A percentile compares a stretch with the other conserved stretches of the same genome.
These are phyloP conservation scores for Teinopalpus imperialis DNA, from an alignment of 2,888 invertebrate species.

Conservation along the genomic window DNA sequence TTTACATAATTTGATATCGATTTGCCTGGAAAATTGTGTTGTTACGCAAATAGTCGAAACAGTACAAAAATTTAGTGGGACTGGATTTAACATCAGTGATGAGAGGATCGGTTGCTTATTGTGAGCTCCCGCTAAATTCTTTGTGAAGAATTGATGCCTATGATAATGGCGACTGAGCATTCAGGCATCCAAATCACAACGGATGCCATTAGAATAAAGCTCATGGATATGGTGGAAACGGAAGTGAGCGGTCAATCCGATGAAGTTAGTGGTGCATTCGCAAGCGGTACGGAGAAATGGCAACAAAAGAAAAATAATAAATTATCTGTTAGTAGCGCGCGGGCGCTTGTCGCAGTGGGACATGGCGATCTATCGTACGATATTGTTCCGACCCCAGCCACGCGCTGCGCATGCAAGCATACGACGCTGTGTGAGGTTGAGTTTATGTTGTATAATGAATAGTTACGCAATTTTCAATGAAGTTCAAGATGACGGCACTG, in stretches of 20 bases:
- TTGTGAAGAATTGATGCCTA: constrained; percentile 25
- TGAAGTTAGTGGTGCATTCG: constrained; percentile 27
- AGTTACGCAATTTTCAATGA: too few species aligned
- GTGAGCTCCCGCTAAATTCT: constrained; percentile 25
- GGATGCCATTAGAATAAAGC: constrained; percentile 26
- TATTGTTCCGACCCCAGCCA: too few species aligned
- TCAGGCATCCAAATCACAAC: constrained; percentile 4
- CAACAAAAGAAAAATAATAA: neutral
- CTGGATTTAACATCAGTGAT: constrained; percentile 28
- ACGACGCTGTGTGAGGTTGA: too few species aligned
- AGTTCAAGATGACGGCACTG: too few species aligned
- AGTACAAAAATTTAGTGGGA: constrained; percentile 23
- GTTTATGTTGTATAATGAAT: too few species aligned
- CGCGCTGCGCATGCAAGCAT: too few species aligned
- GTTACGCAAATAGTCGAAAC: constrained; percentile 25
- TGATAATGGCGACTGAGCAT: constrained; percentile 27
- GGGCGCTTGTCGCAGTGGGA: too few species aligned
- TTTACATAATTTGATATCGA: constrained; percentile 16
- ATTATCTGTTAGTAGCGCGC: neutral
- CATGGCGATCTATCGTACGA: too few species aligned
- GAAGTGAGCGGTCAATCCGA: constrained; percentile 8
- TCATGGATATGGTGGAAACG: constrained; percentile 25
- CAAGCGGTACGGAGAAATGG: neutral
- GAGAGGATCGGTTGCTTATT: constrained; percentile 32
- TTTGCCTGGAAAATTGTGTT: constrained; percentile 13